phyloP scores from a whole-genome alignment of 2,113 vertebrate genomes.

The Nannospalax galili region DNA sequence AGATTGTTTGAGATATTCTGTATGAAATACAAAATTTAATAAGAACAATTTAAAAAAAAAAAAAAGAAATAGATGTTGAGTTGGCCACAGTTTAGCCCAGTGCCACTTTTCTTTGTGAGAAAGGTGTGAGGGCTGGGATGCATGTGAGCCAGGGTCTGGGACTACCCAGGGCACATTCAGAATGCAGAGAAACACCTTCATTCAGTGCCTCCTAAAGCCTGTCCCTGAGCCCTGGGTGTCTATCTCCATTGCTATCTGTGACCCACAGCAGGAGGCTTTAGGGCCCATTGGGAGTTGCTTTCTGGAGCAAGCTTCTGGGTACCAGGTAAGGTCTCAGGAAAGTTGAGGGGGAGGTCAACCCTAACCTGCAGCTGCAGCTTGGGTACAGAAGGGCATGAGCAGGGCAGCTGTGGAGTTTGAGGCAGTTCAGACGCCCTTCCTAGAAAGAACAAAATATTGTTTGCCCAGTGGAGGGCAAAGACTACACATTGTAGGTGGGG shows the following conservation, averaged over 20 bases:
- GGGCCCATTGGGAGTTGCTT: neutral
- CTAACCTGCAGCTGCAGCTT: neutral
- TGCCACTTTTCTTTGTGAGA: neutral
- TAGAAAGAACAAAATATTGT: neutral
- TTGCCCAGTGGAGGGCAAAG: neutral
- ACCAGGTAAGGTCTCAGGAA: neutral
- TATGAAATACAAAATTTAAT: no score
- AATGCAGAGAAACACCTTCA: neutral
- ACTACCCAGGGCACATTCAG: neutral
- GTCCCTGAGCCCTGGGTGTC: no score
- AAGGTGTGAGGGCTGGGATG: neutral
- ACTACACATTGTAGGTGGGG: neutral
- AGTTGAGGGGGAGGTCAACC: neutral
- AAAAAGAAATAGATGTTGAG: neutral
- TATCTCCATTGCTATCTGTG: neutral
- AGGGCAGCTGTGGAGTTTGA: neutral
- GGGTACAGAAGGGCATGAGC: neutral
- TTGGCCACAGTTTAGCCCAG: rapidly evolving
- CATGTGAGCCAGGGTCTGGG: rapidly evolving
- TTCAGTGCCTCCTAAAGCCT: neutral
- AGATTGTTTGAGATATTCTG: no score
- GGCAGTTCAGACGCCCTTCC: neutral
- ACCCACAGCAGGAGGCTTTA: neutral
- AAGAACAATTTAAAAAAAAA: no score
- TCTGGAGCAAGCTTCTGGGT: neutral